Conservation (phyloP, 1,140 invertebrate species). For the Augochlora pura region DNA sequence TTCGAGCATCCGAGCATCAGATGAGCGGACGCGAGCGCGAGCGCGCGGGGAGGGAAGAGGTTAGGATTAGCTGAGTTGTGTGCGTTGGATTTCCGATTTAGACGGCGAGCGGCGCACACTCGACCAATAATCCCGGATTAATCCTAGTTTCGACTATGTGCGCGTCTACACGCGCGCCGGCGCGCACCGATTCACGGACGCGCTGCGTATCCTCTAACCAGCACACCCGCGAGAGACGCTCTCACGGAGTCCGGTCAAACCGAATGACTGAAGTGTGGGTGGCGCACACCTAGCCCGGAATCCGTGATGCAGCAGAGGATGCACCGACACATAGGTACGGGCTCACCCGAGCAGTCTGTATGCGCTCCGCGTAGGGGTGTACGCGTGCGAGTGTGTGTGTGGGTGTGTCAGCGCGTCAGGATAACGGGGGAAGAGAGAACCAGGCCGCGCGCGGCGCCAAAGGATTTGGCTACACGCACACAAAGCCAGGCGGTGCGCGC, state of each 20-base stretch:
- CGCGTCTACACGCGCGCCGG: constrained; percentile 52
- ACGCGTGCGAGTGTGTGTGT: too few relatives aligned
- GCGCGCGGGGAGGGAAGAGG: constrained; percentile 44
- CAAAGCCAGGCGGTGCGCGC: constrained; percentile 39
- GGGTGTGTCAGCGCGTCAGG: constrained; percentile 1
- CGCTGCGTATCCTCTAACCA: constrained; percentile 19
- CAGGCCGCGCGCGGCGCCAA: constrained; percentile 59
- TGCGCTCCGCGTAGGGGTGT: not conserved
- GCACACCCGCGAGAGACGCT: constrained; percentile 12
- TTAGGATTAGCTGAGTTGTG: constrained; percentile 77
- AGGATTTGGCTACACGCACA: constrained; percentile 71
- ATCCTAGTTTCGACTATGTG: constrained; percentile 65
- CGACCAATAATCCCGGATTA: constrained; percentile 77
- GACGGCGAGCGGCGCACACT: constrained; percentile 67
- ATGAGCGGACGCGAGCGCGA: constrained; percentile 11
- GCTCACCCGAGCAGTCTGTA: too few relatives aligned
- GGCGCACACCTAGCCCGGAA: not conserved
- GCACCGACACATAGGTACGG: not conserved
- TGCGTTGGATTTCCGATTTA: constrained; percentile 79
- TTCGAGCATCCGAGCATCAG: constrained; percentile 10
- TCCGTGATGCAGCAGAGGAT: not conserved
- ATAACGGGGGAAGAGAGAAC: constrained; percentile 40
- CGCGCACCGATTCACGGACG: constrained; percentile 22
- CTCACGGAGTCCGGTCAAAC: constrained; percentile 56
- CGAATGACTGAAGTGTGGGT: constrained; percentile 46